Evolutionary conservation across 2,888 invertebrate genomes (phyloP).

Genomic region (Thecophora atra): DNA sequence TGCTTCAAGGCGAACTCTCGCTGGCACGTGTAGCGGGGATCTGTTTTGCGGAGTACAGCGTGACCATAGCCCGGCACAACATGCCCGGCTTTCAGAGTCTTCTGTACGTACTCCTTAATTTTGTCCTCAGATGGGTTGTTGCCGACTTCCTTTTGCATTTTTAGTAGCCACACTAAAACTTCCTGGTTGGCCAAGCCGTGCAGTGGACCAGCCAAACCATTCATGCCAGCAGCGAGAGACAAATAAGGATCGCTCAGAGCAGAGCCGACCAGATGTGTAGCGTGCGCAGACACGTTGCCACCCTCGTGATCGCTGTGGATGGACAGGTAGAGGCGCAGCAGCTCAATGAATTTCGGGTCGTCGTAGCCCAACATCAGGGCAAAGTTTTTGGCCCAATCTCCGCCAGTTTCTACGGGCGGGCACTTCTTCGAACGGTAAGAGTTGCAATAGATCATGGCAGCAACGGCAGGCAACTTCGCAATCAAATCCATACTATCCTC

Average conservation of each 20-base stretch:
- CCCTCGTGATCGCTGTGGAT: slow-evolving; percentile 90
- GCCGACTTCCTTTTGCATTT: slow-evolving; percentile 86
- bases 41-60: slow-evolving; percentile 88
- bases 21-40: slow-evolving; percentile 83
- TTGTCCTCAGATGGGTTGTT: slow-evolving; percentile 88
- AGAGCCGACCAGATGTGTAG: slow-evolving; percentile 86
- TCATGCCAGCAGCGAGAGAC: slow-evolving; percentile 85
- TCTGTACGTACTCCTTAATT: slow-evolving; percentile 97
- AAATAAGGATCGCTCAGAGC: slow-evolving; percentile 88
- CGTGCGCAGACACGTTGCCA: slow-evolving; percentile 91
- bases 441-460: slow-evolving; percentile 87
- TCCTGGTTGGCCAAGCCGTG: slow-evolving; percentile 92
- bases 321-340: slow-evolving; percentile 85
- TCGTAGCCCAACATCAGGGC: slow-evolving; percentile 83
- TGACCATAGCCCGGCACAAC: slow-evolving; percentile 92
- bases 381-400: slow-evolving; percentile 89
- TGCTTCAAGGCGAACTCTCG: slow-evolving; percentile 87
- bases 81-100: slow-evolving; percentile 87
- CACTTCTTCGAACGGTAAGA: slow-evolving; percentile 77
- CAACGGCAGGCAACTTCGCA: slow-evolving; percentile 86
- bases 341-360: slow-evolving; percentile 77
- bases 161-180: slow-evolving; percentile 93
- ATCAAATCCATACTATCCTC: slow-evolving; percentile 90
- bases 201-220: slow-evolving; percentile 87
- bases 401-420: slow-evolving; percentile 77